These are phyloP conservation scores for Cryptus armator DNA, from an alignment of 2,888 invertebrate genomes.

Conservation along the genomic window DNA sequence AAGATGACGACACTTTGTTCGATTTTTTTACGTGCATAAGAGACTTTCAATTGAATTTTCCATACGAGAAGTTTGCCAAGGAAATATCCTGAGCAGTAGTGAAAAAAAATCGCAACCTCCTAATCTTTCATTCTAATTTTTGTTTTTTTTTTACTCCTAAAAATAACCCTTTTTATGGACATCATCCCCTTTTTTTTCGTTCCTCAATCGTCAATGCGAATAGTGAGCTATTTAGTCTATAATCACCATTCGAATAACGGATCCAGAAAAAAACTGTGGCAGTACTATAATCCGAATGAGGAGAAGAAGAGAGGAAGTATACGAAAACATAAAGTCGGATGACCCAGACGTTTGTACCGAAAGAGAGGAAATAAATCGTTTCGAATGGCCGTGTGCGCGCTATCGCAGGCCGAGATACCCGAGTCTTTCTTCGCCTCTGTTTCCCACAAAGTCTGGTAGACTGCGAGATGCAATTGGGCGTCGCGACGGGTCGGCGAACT, in stretches of 20 bases:
- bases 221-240: too few relatives aligned
- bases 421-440: slow-evolving; percentile 50
- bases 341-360: slow-evolving; percentile 36
- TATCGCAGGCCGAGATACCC: slow-evolving; percentile 56
- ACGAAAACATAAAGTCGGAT: slow-evolving; percentile 40
- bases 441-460: slow-evolving; percentile 5
- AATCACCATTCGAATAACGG: neutral
- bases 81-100: too few relatives aligned
- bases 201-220: too few relatives aligned
- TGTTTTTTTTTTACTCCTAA: too few relatives aligned
- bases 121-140: too few relatives aligned
- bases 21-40: too few relatives aligned
- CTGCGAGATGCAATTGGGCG: slow-evolving; percentile 34
- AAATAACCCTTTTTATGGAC: too few relatives aligned
- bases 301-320: slow-evolving; percentile 21
- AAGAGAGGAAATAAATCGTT: slow-evolving; percentile 48
- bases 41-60: too few relatives aligned
- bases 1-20: too few relatives aligned
- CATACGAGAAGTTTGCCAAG: too few relatives aligned
- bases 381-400: slow-evolving; percentile 20
- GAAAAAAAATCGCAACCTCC: too few relatives aligned
- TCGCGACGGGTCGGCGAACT: slow-evolving; percentile 49
- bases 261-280: slow-evolving; percentile 6
- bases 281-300: slow-evolving; percentile 22
- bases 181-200: too few relatives aligned